Percentiles rank a stretch among this genome's conserved stretches.
These are phyloP conservation scores for Borostomias antarcticus DNA, from an alignment of 2,797 vertebrate genomes.

Conservation along the genomic window DNA sequence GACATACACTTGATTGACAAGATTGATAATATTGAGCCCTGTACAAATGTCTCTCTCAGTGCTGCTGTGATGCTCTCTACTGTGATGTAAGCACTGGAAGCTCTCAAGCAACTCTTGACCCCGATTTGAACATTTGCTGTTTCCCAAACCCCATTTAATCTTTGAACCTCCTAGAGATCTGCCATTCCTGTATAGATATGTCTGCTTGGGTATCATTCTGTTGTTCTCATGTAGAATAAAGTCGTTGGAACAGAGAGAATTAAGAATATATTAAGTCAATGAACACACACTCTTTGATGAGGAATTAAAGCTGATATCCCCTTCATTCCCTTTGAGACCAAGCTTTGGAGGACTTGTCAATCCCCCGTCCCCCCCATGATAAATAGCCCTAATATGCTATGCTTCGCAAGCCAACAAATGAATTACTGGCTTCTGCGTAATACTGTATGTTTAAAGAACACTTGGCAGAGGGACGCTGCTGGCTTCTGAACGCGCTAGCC, in stretches of 20 bases:
- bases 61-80: conserved; percentile 45
- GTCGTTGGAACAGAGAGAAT: conserved; percentile 25
- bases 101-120: conserved; percentile 49
- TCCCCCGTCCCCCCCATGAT: conserved; percentile 69
- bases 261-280: conserved; percentile 40
- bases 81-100: too few relatives aligned
- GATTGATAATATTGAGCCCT: conserved; percentile 51
- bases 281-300: conserved; percentile 41
- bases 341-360: conserved; percentile 57
- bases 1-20: conserved; percentile 32
- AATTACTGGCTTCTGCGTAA: conserved; percentile 62
- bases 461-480: conserved; percentile 57
- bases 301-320: conserved; percentile 56
- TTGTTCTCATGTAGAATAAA: conserved; percentile 24
- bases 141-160: conserved; percentile 34
- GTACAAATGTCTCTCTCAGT: conserved; percentile 23
- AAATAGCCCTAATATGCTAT: conserved; percentile 61
- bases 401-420: conserved; percentile 65
- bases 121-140: conserved; percentile 37
- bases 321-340: conserved; percentile 59
- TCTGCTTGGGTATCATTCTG: conserved; percentile 14
- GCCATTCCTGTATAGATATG: conserved; percentile 35
- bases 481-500: conserved; percentile 55
- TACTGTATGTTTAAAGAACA: conserved; percentile 66
- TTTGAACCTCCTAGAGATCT: background rate